A percentile compares a stretch with the other conserved stretches of the same genome.
Evolutionary conservation across 1,140 invertebrate species (phyloP).

Genomic region (Euura saliciscinereae): DNA sequence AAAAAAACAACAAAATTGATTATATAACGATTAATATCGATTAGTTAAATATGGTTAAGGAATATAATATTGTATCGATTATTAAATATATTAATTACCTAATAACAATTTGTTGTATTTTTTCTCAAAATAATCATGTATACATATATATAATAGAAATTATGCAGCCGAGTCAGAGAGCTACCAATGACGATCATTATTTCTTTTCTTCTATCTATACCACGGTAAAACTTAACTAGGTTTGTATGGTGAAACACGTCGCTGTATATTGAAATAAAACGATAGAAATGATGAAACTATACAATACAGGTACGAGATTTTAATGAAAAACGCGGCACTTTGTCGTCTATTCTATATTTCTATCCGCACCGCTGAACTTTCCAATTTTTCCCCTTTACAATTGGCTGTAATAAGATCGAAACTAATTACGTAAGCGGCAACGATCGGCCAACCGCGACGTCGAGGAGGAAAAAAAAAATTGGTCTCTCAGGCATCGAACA

Average conservation of each 20-base stretch:
- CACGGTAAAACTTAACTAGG: constrained; percentile 11
- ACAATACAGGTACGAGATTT: too few relatives aligned
- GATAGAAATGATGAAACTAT: background rate
- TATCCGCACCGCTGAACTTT: too few relatives aligned
- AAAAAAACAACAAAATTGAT: background rate
- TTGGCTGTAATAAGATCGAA: too few relatives aligned
- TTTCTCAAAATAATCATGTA: background rate
- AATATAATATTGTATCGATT: too few relatives aligned
- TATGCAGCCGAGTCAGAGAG: background rate
- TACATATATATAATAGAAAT: background rate
- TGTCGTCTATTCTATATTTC: too few relatives aligned
- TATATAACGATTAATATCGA: background rate
- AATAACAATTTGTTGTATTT: constrained; percentile 10
- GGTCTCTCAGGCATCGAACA: too few relatives aligned
- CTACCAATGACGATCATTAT: constrained; percentile 1
- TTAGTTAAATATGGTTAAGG: constrained; percentile 6
- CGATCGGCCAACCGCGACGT: too few relatives aligned
- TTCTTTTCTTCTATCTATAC: too few relatives aligned
- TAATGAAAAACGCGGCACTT: too few relatives aligned
- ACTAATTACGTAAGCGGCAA: too few relatives aligned
- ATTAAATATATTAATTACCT: background rate
- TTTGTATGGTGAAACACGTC: constrained; percentile 11
- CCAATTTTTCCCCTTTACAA: too few relatives aligned
- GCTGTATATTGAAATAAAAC: constrained; percentile 9
- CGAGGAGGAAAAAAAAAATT: too few relatives aligned